These are phyloP conservation scores for Paratilapia polleni DNA, from an alignment of 2,113 vertebrate species.

Conservation along the genomic window DNA sequence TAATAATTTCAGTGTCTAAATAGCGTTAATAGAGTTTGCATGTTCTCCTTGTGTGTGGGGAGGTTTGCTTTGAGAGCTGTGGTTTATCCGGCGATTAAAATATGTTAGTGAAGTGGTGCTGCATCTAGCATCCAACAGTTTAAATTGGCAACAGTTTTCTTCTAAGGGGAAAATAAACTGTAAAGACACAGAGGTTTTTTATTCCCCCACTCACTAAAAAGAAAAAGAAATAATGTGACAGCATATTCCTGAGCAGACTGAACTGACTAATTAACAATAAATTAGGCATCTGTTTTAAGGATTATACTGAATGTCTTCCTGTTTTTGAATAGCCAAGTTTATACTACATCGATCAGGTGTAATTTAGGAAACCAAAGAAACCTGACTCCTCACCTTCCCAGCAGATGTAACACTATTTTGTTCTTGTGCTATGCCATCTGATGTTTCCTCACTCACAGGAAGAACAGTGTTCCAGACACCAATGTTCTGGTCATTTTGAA, in stretches of 20 bases:
- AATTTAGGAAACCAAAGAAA: slow-evolving; percentile 13
- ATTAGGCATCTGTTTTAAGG: background rate
- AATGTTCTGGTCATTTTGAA: slow-evolving; percentile 19
- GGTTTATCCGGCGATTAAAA: background rate
- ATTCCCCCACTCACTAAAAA: no score
- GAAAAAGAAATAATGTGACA: background rate
- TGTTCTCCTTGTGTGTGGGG: background rate
- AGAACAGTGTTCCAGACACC: slow-evolving; percentile 3
- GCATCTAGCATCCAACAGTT: fast-evolving
- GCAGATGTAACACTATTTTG: slow-evolving; percentile 2
- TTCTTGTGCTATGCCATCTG: background rate
- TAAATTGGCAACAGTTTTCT: background rate
- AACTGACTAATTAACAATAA: background rate
- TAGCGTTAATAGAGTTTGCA: no score
- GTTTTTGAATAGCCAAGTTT: background rate
- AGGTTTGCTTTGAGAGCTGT: background rate
- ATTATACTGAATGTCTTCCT: background rate
- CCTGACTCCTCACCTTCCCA: background rate
- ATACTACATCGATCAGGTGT: background rate
- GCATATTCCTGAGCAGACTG: background rate
- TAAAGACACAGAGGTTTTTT: background rate
- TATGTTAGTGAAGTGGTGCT: background rate
- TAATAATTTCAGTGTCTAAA: no score
- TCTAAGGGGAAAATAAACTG: background rate
- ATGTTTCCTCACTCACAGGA: slow-evolving; percentile 56